Conservation (phyloP, 1,140 invertebrate species). For the Zaprionus africanus region DNA sequence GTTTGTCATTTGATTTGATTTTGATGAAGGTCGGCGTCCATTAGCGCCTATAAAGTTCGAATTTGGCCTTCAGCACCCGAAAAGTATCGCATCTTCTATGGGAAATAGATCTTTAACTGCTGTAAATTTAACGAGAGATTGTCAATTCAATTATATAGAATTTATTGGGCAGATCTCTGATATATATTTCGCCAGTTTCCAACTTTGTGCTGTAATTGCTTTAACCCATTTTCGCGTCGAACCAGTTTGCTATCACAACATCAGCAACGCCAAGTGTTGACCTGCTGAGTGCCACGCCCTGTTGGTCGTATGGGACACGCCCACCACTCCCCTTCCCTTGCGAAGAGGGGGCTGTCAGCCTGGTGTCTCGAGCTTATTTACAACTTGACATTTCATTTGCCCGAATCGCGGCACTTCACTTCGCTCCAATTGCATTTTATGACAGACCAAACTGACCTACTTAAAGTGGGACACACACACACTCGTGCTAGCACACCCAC, state of each 20-base stretch:
- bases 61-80: conserved; percentile 33
- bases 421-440: conserved; percentile 81
- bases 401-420: conserved; percentile 69
- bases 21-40: conserved; percentile 72
- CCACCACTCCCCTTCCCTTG: neutral
- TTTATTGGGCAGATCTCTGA: neutral
- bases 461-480: conserved; percentile 50
- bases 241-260: neutral
- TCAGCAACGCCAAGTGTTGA: neutral
- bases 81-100: neutral
- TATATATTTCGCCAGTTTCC: neutral
- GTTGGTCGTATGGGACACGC: neutral
- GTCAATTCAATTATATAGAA: neutral
- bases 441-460: conserved; percentile 78
- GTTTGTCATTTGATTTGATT: conserved; percentile 65
- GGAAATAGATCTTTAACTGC: neutral
- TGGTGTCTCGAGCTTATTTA: conserved; percentile 59
- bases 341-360: neutral
- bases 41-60: conserved; percentile 50
- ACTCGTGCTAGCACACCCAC: conserved; percentile 11
- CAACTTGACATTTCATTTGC: conserved; percentile 78
- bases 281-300: conserved; percentile 7
- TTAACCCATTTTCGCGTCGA: neutral
- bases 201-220: neutral
- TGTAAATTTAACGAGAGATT: neutral